Evolutionary conservation across 2,888 invertebrate genomes (phyloP).

Genomic region (Melipona beecheii): DNA sequence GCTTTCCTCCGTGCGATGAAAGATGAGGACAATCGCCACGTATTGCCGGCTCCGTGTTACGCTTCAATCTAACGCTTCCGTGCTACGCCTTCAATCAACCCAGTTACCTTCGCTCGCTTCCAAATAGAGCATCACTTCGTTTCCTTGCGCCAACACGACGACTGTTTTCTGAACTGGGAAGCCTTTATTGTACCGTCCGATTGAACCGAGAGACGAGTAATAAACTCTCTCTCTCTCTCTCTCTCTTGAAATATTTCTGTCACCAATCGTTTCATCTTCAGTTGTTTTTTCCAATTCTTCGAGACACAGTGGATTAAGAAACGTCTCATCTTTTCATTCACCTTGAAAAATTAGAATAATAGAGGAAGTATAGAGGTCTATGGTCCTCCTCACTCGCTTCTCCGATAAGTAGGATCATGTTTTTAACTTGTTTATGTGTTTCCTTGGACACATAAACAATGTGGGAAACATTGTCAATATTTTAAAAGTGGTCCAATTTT

Average conservation of each 20-base stretch:
- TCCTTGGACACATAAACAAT: too few species aligned
- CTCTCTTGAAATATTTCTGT: background rate
- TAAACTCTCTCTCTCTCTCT: background rate
- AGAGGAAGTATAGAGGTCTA: too few species aligned
- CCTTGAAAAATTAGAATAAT: too few species aligned
- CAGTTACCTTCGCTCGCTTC: conserved; percentile 4
- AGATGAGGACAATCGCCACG: conserved; percentile 72
- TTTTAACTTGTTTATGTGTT: too few species aligned
- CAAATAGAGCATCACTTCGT: conserved; percentile 46
- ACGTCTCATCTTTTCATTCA: too few species aligned
- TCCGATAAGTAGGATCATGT: too few species aligned
- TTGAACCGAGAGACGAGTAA: conserved; percentile 23
- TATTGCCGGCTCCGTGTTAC: conserved; percentile 56
- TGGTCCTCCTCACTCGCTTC: too few species aligned
- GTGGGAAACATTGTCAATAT: too few species aligned
- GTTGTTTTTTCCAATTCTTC: background rate
- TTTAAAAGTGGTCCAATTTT: too few species aligned
- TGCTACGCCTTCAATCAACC: conserved; percentile 21
- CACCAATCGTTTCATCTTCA: background rate
- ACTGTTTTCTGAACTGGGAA: conserved; percentile 17
- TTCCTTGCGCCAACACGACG: conserved; percentile 32
- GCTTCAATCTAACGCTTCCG: conserved; percentile 40
- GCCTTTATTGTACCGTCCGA: conserved; percentile 16
- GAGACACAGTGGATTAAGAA: too few species aligned
- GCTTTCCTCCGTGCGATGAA: conserved; percentile 59